Conservation (phyloP, 2,888 invertebrate species). For the Luperina testacea region DNA sequence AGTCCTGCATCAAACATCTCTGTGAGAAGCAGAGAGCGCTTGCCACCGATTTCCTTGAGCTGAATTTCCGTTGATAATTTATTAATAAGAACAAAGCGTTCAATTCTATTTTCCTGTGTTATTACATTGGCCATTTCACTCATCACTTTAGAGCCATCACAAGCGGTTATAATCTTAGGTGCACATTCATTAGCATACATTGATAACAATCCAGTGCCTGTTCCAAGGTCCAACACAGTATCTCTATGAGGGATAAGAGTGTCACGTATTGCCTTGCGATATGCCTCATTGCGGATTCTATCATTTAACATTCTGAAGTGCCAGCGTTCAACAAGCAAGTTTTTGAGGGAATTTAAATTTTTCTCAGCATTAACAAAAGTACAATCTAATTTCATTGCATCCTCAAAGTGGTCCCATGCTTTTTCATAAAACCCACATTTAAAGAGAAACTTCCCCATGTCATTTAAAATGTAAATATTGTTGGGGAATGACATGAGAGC, state of each 20-base stretch:
- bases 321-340: slow-evolving; percentile 93
- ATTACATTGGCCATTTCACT: slow-evolving; percentile 88
- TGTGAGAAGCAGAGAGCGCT: slow-evolving; percentile 92
- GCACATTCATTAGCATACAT: slow-evolving; percentile 91
- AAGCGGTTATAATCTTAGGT: slow-evolving; percentile 90
- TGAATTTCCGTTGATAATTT: slow-evolving; percentile 91
- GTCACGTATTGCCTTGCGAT: slow-evolving; percentile 91
- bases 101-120: slow-evolving; percentile 87
- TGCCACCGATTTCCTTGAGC: slow-evolving; percentile 88
- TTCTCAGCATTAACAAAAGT: slow-evolving; percentile 91
- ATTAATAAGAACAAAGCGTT: slow-evolving; percentile 88
- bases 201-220: slow-evolving; percentile 94
- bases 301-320: slow-evolving; percentile 96
- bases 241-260: slow-evolving; percentile 84
- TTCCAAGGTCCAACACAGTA: slow-evolving; percentile 93
- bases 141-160: slow-evolving; percentile 92
- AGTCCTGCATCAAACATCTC: slow-evolving; percentile 95
- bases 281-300: slow-evolving; percentile 91
- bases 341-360: slow-evolving; percentile 92
- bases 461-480: slow-evolving; percentile 78
- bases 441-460: slow-evolving; percentile 82
- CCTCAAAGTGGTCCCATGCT: slow-evolving; percentile 90
- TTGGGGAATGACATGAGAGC: slow-evolving; percentile 77
- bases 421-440: slow-evolving; percentile 90
- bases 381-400: slow-evolving; percentile 86